Percentiles rank a stretch among this genome's conserved stretches.
Conservation (phyloP, 2,797 vertebrate species). For the Cheirogaleus major region DNA sequence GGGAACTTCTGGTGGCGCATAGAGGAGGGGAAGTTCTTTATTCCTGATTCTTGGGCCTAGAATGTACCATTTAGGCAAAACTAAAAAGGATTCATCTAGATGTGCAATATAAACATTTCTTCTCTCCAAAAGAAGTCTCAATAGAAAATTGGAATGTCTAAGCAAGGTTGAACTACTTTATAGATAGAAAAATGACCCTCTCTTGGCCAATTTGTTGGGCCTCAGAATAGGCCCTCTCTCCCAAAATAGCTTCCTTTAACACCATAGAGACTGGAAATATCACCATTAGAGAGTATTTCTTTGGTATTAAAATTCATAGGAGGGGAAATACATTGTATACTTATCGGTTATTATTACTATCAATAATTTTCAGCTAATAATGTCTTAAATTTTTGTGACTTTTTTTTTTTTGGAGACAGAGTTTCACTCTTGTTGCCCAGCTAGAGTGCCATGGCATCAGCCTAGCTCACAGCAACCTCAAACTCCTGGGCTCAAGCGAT, state of each 20-base stretch:
- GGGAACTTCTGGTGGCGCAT: not conserved
- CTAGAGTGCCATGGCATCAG: no score
- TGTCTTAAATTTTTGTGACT: not conserved
- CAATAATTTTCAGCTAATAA: not conserved
- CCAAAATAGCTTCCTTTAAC: not conserved
- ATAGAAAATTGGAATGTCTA: not conserved
- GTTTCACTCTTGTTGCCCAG: no score
- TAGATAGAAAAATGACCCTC: not conserved
- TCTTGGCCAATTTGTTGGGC: not conserved
- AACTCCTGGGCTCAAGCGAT: no score
- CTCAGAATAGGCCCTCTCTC: not conserved
- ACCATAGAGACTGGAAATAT: not conserved
- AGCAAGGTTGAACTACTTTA: not conserved
- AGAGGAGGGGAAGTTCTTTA: not conserved
- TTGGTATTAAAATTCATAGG: not conserved
- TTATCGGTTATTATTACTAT: not conserved
- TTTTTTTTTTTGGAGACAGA: not conserved
- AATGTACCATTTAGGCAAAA: not conserved
- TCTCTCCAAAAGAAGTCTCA: not conserved
- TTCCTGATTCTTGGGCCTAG: not conserved
- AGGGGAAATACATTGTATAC: not conserved
- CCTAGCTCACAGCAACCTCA: no score
- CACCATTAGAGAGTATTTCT: not conserved
- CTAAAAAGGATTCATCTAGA: not conserved
- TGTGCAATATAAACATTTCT: not conserved